These are phyloP conservation scores for Anguilla rostrata DNA, from an alignment of 2,113 vertebrate species.

Conservation along the genomic window DNA sequence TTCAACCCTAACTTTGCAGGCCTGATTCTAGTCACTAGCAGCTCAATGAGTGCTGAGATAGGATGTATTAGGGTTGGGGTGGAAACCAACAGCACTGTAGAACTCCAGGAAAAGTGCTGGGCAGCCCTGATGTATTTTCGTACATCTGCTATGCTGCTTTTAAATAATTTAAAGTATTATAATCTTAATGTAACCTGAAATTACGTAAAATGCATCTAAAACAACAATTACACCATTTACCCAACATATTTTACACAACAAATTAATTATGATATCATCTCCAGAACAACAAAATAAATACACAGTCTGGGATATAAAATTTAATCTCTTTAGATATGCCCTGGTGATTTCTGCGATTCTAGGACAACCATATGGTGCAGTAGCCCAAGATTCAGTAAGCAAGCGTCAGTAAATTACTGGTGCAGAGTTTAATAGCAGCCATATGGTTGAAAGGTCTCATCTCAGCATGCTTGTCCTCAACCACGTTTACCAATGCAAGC, in stretches of 20 bases:
- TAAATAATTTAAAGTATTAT: too few relatives aligned
- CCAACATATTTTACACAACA: background rate
- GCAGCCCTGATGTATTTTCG: too few relatives aligned
- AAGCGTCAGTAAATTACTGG: slow-evolving; percentile 41
- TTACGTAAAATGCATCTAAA: too few relatives aligned
- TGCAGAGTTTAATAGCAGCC: slow-evolving; percentile 50
- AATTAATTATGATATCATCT: slow-evolving; percentile 17
- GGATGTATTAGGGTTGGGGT: too few relatives aligned
- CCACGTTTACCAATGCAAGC: slow-evolving; percentile 40
- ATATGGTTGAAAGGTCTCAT: slow-evolving; percentile 51
- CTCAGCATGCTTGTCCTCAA: slow-evolving; percentile 37
- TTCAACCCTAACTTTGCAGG: too few relatives aligned
- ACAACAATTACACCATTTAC: background rate
- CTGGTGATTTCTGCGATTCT: background rate
- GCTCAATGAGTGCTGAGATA: too few relatives aligned
- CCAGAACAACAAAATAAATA: background rate
- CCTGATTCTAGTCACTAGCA: too few relatives aligned
- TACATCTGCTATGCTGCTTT: too few relatives aligned
- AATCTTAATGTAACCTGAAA: too few relatives aligned
- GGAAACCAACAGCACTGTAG: too few relatives aligned
- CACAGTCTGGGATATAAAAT: background rate
- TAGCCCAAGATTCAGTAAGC: background rate
- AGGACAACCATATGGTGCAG: background rate
- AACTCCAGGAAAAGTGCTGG: too few relatives aligned
- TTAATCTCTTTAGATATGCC: background rate